A percentile compares a stretch with the other conserved stretches of the same genome.
Evolutionary conservation across 2,113 vertebrate species (phyloP).

Genomic region (Neotoma lepida): DNA sequence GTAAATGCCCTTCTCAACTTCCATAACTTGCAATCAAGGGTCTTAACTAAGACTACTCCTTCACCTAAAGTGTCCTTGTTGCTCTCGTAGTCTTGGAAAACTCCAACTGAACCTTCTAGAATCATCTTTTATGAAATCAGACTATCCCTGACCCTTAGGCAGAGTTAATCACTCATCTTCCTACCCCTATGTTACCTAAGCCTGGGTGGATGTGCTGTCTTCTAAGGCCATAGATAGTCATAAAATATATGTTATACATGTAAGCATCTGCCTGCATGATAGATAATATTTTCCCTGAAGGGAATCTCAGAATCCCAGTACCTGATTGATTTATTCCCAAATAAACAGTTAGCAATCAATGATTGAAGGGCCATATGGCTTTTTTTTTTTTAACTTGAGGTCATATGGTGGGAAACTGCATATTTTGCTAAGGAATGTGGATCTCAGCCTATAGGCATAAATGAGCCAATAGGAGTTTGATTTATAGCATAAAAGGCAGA

Average conservation of each 20-base stretch:
- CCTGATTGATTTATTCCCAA: constrained; percentile 3
- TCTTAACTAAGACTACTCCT: neutral
- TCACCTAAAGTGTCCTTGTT: neutral
- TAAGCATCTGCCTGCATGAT: neutral
- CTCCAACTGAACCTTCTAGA: neutral
- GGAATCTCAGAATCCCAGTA: neutral
- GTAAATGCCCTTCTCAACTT: constrained; percentile 41
- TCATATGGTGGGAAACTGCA: constrained; percentile 10
- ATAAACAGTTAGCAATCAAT: constrained; percentile 14
- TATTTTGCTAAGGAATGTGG: constrained; percentile 73
- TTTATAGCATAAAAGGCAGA: constrained; percentile 75
- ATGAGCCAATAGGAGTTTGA: constrained; percentile 64
- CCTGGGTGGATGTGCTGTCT: neutral
- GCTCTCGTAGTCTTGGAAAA: neutral
- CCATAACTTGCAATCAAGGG: constrained; percentile 17
- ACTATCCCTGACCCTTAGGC: neutral
- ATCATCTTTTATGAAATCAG: neutral
- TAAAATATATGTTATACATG: neutral
- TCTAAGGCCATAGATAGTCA: neutral
- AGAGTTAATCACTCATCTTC: neutral
- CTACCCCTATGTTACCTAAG: neutral
- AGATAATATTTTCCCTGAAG: constrained; percentile 53
- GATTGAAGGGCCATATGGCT: constrained; percentile 40
- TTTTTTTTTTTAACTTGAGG: constrained; percentile 55
- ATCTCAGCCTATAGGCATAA: constrained; percentile 57